phyloP scores from a whole-genome alignment of 1,140 invertebrate genomes.

The Agraylea sexmaculata region DNA sequence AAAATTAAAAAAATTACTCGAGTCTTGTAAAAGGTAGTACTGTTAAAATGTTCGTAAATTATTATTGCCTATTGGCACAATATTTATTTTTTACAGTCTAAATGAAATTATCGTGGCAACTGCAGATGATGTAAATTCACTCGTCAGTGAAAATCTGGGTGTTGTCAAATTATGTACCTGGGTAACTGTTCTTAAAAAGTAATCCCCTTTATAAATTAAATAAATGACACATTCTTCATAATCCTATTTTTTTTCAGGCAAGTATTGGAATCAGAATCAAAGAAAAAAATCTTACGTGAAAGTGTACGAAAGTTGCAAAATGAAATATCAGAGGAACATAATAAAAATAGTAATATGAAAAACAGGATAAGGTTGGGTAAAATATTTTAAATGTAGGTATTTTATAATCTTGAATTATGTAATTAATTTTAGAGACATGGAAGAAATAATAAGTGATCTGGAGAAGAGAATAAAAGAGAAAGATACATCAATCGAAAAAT shows the following conservation, averaged over 20 bases:
- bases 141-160: conserved; percentile 12
- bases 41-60: conserved; percentile 7
- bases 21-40: conserved; percentile 12
- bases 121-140: conserved; percentile 10
- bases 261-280: conserved; percentile 10
- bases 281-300: conserved; percentile 16
- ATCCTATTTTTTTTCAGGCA: conserved; percentile 5
- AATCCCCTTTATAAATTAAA: conserved; percentile 2
- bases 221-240: conserved; percentile 5
- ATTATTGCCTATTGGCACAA: not conserved
- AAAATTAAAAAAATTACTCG: conserved; percentile 8
- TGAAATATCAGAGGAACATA: conserved; percentile 4
- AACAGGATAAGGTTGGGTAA: conserved; percentile 13
- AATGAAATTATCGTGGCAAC: conserved; percentile 14
- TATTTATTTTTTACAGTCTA: conserved; percentile 9
- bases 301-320: conserved; percentile 10
- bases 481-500: too few species aligned
- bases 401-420: too few species aligned
- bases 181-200: conserved; percentile 16
- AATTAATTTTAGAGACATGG: too few species aligned
- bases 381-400: too few species aligned
- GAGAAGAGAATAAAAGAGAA: too few species aligned
- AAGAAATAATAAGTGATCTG: too few species aligned
- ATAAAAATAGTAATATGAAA: conserved; percentile 7
- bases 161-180: conserved; percentile 11